These are phyloP conservation scores for Oxystoma pomonae DNA, from an alignment of 2,888 invertebrate species.

Conservation along the genomic window DNA sequence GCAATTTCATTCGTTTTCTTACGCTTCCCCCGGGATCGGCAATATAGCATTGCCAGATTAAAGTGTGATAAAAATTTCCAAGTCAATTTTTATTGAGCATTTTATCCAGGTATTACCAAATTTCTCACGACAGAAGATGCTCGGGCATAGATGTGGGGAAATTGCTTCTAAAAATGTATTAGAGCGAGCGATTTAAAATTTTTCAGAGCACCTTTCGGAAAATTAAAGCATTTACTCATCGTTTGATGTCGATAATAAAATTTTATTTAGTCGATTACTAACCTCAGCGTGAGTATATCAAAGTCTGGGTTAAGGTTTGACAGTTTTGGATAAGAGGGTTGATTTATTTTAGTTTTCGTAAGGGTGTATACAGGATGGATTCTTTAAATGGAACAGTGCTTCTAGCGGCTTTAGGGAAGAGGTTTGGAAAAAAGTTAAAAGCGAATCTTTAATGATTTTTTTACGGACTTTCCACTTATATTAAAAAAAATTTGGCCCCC, in stretches of 20 bases:
- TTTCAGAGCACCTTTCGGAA: not conserved
- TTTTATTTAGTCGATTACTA: not conserved
- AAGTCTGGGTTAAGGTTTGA: no score
- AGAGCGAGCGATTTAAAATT: not conserved
- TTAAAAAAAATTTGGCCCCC: no score
- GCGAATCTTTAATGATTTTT: no score
- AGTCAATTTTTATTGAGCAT: not conserved
- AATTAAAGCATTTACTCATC: not conserved
- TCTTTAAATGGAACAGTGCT: not conserved
- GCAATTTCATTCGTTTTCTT: not conserved
- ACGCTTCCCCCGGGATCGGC: not conserved
- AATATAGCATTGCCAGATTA: not conserved
- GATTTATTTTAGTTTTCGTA: no score
- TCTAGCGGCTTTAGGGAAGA: no score
- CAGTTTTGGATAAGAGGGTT: no score
- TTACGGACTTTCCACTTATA: no score
- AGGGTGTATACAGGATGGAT: no score
- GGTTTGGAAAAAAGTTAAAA: no score
- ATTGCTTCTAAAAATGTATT: not conserved
- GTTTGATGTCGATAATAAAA: not conserved
- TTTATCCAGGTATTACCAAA: not conserved
- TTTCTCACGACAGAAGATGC: not conserved
- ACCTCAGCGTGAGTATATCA: not conserved
- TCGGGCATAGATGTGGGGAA: not conserved
- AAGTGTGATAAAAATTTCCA: not conserved